Conservation (phyloP, 2,113 vertebrate species). For the Prolemur simus region DNA sequence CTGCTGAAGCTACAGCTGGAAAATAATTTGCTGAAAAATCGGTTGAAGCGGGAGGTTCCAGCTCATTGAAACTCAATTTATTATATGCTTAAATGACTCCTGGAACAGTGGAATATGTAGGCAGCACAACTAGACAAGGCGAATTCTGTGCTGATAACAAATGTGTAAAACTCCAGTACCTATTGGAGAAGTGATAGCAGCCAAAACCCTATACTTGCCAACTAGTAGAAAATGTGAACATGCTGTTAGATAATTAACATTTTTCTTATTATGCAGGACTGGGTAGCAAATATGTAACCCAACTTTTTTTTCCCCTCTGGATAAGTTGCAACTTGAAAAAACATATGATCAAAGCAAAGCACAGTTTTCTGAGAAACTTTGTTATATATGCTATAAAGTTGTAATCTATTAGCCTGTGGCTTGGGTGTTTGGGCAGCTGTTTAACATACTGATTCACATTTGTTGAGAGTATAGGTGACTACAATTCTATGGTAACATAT, state of each 20-base stretch:
- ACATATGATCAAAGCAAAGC: constrained; percentile 63
- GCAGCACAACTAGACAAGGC: constrained; percentile 74
- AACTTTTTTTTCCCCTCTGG: neutral
- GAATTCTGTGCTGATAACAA: constrained; percentile 76
- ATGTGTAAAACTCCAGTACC: constrained; percentile 71
- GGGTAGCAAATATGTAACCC: constrained; percentile 50
- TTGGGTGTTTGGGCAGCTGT: neutral
- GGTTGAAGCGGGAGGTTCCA: constrained; percentile 76
- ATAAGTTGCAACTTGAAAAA: constrained; percentile 60
- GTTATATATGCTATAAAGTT: neutral
- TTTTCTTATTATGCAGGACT: constrained; percentile 72
- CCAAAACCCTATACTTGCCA: constrained; percentile 70
- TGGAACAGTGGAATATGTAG: constrained; percentile 73
- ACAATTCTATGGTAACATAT: neutral
- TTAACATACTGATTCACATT: neutral
- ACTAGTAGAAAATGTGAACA: constrained; percentile 73
- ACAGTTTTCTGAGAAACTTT: constrained; percentile 50
- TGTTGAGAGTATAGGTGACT: neutral
- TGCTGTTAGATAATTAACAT: constrained; percentile 74
- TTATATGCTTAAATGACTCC: constrained; percentile 79
- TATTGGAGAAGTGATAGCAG: constrained; percentile 69
- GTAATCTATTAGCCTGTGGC: neutral
- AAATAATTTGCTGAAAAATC: constrained; percentile 79
- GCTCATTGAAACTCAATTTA: constrained; percentile 82
- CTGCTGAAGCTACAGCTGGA: constrained; percentile 67